Percentiles rank a stretch among this genome's conserved stretches.
Evolutionary conservation across 1,140 invertebrate genomes (phyloP).

Genomic region (Frieseomelitta varia): DNA sequence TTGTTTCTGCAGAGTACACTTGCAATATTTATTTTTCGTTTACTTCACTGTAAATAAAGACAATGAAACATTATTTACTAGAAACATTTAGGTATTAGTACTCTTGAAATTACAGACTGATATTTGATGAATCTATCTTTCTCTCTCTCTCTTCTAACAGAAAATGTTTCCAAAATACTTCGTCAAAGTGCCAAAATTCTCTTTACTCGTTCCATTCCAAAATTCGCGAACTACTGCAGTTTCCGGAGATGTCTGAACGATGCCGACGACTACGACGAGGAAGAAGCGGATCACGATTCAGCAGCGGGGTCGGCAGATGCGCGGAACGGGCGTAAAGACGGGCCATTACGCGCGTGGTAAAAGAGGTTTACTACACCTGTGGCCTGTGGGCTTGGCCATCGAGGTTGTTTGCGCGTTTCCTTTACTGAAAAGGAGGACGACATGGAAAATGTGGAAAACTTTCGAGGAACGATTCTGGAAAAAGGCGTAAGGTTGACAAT

Average conservation of each 20-base stretch:
- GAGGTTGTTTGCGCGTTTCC: slow-evolving; percentile 17
- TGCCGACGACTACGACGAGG: slow-evolving; percentile 15
- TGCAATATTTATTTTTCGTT: too few species aligned
- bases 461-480: background rate
- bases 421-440: background rate
- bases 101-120: background rate
- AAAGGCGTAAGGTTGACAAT: slow-evolving; percentile 67
- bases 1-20: too few species aligned
- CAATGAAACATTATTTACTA: too few species aligned
- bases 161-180: background rate
- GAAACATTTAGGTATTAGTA: too few species aligned
- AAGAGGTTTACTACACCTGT: slow-evolving; percentile 74
- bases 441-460: slow-evolving; percentile 47
- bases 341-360: slow-evolving; percentile 69
- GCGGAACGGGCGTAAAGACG: slow-evolving; percentile 63
- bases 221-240: background rate
- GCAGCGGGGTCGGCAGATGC: slow-evolving; percentile 62
- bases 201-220: too few species aligned
- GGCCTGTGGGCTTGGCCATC: slow-evolving; percentile 70
- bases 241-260: background rate
- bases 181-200: too few species aligned
- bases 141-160: background rate
- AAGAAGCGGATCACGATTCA: slow-evolving; percentile 33
- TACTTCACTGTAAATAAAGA: too few species aligned
- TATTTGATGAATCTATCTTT: too few species aligned